phyloP scores from a whole-genome alignment of 1,140 invertebrate species.

The Carcinoscorpius rotundicauda region DNA sequence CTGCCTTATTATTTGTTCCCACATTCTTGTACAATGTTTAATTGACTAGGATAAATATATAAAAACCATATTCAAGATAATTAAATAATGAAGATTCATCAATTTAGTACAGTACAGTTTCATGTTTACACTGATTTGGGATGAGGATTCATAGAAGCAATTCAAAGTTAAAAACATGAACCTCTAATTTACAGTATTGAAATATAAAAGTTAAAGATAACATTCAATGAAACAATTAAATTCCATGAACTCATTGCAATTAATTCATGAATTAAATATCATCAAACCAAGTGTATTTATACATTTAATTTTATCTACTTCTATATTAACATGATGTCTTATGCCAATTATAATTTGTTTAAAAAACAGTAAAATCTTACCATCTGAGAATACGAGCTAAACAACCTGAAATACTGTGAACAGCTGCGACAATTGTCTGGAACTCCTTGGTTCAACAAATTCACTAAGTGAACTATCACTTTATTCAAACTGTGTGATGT shows the following conservation, averaged over 20 bases:
- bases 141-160: too few species aligned
- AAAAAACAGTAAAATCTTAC: constrained; percentile 17
- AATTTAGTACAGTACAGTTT: too few species aligned
- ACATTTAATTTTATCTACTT: not conserved
- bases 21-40: too few species aligned
- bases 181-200: not conserved
- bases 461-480: constrained; percentile 31
- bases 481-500: constrained; percentile 29
- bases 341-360: not conserved
- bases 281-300: not conserved
- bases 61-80: too few species aligned
- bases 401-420: constrained; percentile 37
- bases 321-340: not conserved
- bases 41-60: too few species aligned
- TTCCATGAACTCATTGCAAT: too few species aligned
- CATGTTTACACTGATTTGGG: too few species aligned
- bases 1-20: too few species aligned
- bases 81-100: too few species aligned
- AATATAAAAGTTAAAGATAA: not conserved
- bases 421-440: constrained; percentile 37
- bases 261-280: too few species aligned
- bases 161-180: too few species aligned
- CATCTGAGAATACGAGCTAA: constrained; percentile 36
- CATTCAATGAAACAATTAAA: not conserved
- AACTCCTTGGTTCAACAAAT: constrained; percentile 37